Evolutionary conservation across 2,113 vertebrate genomes (phyloP).

Genomic region (Gulo gulo): DNA sequence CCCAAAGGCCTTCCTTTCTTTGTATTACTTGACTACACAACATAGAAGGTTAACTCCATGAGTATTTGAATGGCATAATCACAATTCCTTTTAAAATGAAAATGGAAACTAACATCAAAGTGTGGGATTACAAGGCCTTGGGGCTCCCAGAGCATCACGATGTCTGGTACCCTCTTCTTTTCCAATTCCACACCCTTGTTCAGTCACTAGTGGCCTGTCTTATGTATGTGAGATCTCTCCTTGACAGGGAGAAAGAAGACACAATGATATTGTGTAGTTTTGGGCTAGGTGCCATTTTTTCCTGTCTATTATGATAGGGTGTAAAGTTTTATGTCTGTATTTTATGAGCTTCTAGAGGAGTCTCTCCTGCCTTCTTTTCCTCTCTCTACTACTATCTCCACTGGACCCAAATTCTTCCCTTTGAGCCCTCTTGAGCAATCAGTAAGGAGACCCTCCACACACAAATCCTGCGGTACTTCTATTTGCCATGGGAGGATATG

Average conservation of each 20-base stretch:
- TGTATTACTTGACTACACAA: neutral
- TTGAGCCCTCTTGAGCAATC: neutral
- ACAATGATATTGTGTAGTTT: neutral
- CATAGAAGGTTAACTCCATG: neutral
- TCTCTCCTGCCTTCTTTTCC: neutral
- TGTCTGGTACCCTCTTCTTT: neutral
- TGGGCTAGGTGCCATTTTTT: neutral
- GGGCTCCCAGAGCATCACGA: neutral
- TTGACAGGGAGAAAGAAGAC: neutral
- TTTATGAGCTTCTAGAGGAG: neutral
- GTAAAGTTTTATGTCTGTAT: neutral
- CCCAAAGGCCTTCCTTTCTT: neutral
- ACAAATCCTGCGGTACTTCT: neutral
- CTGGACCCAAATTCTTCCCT: neutral
- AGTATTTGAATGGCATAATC: conserved; percentile 14
- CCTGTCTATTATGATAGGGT: neutral
- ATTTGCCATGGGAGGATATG: neutral
- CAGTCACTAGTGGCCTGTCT: neutral
- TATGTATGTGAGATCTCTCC: neutral
- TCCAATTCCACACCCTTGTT: neutral
- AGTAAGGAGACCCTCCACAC: neutral
- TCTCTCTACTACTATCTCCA: neutral
- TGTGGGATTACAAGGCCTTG: neutral
- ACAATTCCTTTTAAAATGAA: conserved; percentile 32
- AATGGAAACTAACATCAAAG: neutral